Percentiles rank a stretch among this genome's conserved stretches.
phyloP scores from a whole-genome alignment of 2,797 vertebrate genomes.

The Hydrophis major region DNA sequence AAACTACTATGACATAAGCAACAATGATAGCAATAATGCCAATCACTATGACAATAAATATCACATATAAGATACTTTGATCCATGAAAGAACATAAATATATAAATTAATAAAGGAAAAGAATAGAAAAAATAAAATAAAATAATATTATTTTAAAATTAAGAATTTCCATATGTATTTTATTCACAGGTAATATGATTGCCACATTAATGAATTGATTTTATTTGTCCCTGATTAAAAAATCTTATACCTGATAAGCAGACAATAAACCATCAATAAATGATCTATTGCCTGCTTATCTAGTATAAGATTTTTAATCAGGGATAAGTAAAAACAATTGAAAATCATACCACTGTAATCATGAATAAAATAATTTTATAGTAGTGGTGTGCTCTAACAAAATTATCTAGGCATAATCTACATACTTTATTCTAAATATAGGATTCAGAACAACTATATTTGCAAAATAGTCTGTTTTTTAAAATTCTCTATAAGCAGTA shows the following conservation, averaged over 20 bases:
- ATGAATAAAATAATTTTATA: background rate
- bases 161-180: background rate
- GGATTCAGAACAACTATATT: background rate
- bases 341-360: background rate
- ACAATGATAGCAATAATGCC: background rate
- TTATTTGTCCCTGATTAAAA: background rate
- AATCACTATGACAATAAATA: background rate
- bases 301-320: background rate
- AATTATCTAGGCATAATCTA: background rate
- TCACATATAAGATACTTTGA: background rate
- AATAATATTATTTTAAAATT: background rate
- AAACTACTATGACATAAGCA: background rate
- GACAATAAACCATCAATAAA: background rate
- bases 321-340: background rate
- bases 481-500: too few relatives aligned
- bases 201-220: background rate
- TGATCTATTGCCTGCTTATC: background rate
- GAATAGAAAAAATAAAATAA: background rate
- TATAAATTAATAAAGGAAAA: background rate
- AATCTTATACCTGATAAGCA: background rate
- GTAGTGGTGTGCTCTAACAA: background rate
- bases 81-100: background rate
- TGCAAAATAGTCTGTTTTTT: too few relatives aligned
- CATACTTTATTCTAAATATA: background rate
- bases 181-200: background rate